A percentile compares a stretch with the other conserved stretches of the same genome.
Conservation (phyloP, 2,888 invertebrate genomes). For the Acanthopleura granulata region DNA sequence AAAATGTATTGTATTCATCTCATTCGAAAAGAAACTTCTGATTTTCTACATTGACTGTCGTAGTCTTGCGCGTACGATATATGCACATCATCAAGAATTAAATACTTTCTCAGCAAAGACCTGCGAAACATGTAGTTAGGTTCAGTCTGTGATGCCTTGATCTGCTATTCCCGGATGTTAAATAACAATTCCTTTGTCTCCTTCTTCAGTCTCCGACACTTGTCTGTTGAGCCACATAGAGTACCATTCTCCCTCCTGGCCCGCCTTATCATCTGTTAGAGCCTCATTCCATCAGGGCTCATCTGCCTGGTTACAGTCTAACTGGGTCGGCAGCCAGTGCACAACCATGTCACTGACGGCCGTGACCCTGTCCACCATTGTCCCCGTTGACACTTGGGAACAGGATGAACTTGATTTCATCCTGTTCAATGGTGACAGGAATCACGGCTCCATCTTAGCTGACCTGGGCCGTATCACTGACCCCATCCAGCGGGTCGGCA, state of each 20-base stretch:
- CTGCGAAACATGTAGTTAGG: too few relatives aligned
- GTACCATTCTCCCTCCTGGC: not conserved
- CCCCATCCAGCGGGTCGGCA: not conserved
- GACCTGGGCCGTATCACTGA: not conserved
- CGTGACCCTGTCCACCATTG: not conserved
- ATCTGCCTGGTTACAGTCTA: not conserved
- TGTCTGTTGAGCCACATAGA: too few relatives aligned
- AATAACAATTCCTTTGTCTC: too few relatives aligned
- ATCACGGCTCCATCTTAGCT: constrained; percentile 1
- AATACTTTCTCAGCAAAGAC: too few relatives aligned
- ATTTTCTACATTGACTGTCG: too few relatives aligned
- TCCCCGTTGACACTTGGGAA: not conserved
- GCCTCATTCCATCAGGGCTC: constrained; percentile 3
- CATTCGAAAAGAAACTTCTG: too few relatives aligned
- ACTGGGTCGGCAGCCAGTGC: not conserved
- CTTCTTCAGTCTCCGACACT: too few relatives aligned
- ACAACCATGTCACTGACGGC: not conserved
- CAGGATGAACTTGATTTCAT: not conserved
- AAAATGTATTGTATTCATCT: too few relatives aligned
- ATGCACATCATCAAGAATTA: too few relatives aligned
- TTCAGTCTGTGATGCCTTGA: too few relatives aligned
- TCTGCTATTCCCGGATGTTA: too few relatives aligned
- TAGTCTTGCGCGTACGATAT: too few relatives aligned
- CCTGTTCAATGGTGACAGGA: not conserved
- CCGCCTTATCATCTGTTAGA: not conserved